Percentiles rank a stretch among this genome's conserved stretches.
phyloP scores from a whole-genome alignment of 2,797 vertebrate species.

The Macropodus opercularis region DNA sequence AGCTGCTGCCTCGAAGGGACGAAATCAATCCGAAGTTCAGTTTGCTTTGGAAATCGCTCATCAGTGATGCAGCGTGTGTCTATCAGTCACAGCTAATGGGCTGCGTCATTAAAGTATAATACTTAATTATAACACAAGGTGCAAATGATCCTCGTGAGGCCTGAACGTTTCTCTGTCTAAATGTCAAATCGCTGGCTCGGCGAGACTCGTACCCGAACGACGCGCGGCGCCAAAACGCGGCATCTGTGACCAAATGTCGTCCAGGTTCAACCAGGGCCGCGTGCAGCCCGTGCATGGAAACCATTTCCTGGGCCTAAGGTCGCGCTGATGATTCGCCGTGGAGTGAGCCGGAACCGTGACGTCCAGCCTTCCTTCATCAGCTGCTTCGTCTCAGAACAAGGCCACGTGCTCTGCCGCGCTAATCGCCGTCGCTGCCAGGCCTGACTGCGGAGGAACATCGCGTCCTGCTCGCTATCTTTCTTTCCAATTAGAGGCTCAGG shows the following conservation, averaged over 20 bases:
- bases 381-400: constrained; percentile 9
- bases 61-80: constrained; percentile 10
- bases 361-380: no score
- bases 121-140: constrained; percentile 16
- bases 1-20: neutral
- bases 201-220: no score
- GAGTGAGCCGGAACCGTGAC: no score
- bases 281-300: no score
- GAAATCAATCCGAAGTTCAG: constrained; percentile 11
- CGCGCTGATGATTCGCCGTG: no score
- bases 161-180: neutral
- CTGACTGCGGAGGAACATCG: constrained; percentile 54
- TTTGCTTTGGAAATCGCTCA: constrained; percentile 18
- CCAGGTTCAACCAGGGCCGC: no score
- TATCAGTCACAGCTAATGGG: constrained; percentile 27
- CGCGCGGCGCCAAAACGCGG: no score
- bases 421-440: constrained; percentile 45
- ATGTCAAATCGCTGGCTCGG: neutral
- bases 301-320: no score
- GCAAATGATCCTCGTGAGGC: constrained; percentile 13
- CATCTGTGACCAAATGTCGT: no score
- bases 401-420: constrained; percentile 12
- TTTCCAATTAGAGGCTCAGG: constrained; percentile 58
- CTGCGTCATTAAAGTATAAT: constrained; percentile 34
- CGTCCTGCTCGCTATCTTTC: constrained; percentile 49